Evolutionary conservation across 30 jellyfish, hydroid and myxozoan genomes (phyloP).

Genomic region (Euphysa ruthae): DNA sequence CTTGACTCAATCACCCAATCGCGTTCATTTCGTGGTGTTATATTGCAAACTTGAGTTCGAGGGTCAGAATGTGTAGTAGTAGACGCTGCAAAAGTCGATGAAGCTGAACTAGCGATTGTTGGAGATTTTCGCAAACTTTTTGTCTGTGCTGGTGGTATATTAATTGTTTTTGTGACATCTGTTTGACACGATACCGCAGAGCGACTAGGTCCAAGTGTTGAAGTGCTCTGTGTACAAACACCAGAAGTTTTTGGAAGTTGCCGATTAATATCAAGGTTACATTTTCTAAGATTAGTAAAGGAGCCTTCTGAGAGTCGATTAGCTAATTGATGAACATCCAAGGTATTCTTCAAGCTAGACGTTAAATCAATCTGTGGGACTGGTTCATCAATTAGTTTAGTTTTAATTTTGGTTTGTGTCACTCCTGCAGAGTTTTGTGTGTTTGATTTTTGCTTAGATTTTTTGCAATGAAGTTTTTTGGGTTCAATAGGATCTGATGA

Average conservation of each 20-base stretch:
- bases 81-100: constrained; percentile 3
- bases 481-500: too few relatives aligned
- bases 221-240: constrained; percentile 23
- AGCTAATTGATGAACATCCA: constrained; percentile 5
- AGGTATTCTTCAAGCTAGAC: too few relatives aligned
- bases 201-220: constrained; percentile 32
- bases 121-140: neutral
- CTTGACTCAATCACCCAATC: constrained; percentile 8
- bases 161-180: neutral
- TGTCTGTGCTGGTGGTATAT: neutral
- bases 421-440: too few relatives aligned
- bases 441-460: too few relatives aligned
- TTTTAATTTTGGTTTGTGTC: too few relatives aligned
- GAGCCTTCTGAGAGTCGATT: constrained; percentile 11
- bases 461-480: too few relatives aligned
- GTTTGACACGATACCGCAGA: constrained; percentile 14
- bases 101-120: constrained; percentile 19
- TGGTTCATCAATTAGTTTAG: too few relatives aligned
- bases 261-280: constrained; percentile 2
- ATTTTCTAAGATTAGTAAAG: neutral
- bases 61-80: constrained; percentile 27
- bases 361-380: too few relatives aligned
- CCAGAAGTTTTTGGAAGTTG: constrained; percentile 27
- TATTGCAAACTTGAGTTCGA: constrained; percentile 10
- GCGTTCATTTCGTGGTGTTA: neutral